Conservation (phyloP, 2,888 invertebrate species). For the Carterocephalus palaemon region DNA sequence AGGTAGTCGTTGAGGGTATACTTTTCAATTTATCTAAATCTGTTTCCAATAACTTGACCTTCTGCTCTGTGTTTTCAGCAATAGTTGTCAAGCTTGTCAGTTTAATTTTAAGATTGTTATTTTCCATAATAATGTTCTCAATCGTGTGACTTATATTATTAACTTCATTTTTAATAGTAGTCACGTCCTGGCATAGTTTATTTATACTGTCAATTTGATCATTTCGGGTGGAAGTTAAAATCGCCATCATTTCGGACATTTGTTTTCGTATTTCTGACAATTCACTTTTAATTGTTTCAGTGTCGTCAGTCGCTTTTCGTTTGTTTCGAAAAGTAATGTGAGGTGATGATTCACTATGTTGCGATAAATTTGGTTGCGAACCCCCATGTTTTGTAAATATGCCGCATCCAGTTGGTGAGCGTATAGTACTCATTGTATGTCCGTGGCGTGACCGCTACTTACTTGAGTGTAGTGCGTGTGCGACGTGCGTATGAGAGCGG, state of each 20-base stretch:
- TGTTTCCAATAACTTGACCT: neutral
- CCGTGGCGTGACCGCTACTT: neutral
- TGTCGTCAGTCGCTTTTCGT: neutral
- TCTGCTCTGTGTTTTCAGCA: neutral
- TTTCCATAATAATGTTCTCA: no score
- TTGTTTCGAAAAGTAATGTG: neutral
- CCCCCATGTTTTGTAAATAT: neutral
- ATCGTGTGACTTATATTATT: neutral
- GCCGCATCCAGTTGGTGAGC: neutral
- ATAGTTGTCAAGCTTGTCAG: neutral
- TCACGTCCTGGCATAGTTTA: neutral
- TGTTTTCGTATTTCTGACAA: neutral
- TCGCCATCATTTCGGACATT: neutral
- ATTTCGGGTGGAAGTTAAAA: no score
- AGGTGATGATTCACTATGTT: neutral
- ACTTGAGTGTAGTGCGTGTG: neutral
- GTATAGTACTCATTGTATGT: neutral
- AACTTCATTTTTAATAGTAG: constrained; percentile 1
- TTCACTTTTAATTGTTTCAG: neutral
- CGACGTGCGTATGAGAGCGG: neutral
- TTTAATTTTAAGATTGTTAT: no score
- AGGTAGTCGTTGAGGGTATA: neutral
- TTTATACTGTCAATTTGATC: neutral
- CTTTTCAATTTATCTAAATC: neutral
- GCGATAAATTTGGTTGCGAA: neutral